Evolutionary conservation across 2,888 invertebrate genomes (phyloP).

Genomic region (Heliconius sara): DNA sequence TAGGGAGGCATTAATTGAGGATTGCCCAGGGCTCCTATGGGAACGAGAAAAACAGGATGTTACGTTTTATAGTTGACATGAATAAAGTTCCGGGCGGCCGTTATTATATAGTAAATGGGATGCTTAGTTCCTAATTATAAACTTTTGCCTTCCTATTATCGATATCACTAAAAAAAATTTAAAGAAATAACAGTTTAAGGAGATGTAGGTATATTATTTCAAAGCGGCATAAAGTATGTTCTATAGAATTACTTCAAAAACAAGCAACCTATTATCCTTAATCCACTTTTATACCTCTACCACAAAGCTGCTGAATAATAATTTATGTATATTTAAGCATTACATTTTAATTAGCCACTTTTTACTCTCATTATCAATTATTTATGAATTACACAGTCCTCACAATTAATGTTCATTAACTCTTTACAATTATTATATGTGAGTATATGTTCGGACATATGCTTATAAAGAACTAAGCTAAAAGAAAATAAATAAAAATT

Average conservation of each 20-base stretch:
- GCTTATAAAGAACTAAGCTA: too few relatives aligned
- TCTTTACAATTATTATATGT: neutral
- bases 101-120: too few relatives aligned
- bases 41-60: neutral
- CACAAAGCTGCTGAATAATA: neutral
- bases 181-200: neutral
- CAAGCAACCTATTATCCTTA: neutral
- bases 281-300: conserved; percentile 6
- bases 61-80: neutral
- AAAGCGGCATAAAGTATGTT: neutral
- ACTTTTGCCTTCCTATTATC: neutral
- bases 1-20: neutral
- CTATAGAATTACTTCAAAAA: neutral
- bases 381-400: conserved; percentile 20
- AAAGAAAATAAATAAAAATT: too few relatives aligned
- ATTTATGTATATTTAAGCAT: neutral
- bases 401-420: neutral
- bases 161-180: neutral
- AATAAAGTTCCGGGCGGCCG: neutral
- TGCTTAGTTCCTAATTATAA: neutral
- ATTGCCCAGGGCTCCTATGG: neutral
- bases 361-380: conserved; percentile 13
- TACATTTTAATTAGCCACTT: conserved; percentile 10
- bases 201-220: neutral
- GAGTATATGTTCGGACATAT: neutral